Evolutionary conservation across 2,113 vertebrate species (phyloP).

Genomic region (Spea bombifrons): DNA sequence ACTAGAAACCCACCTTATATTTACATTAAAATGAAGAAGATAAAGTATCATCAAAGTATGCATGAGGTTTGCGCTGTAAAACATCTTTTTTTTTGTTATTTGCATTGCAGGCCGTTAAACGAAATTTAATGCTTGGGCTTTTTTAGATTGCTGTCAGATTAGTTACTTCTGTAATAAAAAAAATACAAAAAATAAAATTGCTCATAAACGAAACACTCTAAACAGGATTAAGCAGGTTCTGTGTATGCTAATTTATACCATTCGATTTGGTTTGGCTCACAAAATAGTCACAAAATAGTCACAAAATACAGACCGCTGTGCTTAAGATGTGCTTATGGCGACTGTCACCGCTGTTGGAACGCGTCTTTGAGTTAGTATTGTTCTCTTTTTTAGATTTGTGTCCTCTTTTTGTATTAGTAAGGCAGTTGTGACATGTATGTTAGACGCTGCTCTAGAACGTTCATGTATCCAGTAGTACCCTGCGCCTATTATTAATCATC

Average conservation of each 20-base stretch:
- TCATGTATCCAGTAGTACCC: no score
- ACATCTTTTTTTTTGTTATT: background rate
- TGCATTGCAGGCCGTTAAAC: background rate
- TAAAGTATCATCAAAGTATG: no score
- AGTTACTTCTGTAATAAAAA: background rate
- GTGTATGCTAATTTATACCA: slow-evolving; percentile 29
- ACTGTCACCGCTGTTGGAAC: slow-evolving; percentile 7
- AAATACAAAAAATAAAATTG: background rate
- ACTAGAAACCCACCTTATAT: no score
- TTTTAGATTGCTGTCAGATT: background rate
- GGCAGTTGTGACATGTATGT: background rate
- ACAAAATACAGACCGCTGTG: slow-evolving; percentile 10
- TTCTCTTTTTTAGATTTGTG: background rate
- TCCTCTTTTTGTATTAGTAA: background rate
- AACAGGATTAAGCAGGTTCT: slow-evolving; percentile 7
- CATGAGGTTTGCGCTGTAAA: no score
- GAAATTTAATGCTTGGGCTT: background rate
- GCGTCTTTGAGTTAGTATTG: slow-evolving; percentile 12
- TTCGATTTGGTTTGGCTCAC: slow-evolving; percentile 8
- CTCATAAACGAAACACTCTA: slow-evolving; percentile 21
- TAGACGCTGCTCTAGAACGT: no score
- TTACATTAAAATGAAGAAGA: no score
- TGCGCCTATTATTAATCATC: no score
- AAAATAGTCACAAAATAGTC: slow-evolving; percentile 27
- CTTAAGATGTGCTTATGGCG: slow-evolving; percentile 22